Percentiles rank a stretch among this genome's conserved stretches.
These are phyloP conservation scores for human DNA, from an alignment of 2,113 vertebrate genomes.

Conservation along the genomic window DNA sequence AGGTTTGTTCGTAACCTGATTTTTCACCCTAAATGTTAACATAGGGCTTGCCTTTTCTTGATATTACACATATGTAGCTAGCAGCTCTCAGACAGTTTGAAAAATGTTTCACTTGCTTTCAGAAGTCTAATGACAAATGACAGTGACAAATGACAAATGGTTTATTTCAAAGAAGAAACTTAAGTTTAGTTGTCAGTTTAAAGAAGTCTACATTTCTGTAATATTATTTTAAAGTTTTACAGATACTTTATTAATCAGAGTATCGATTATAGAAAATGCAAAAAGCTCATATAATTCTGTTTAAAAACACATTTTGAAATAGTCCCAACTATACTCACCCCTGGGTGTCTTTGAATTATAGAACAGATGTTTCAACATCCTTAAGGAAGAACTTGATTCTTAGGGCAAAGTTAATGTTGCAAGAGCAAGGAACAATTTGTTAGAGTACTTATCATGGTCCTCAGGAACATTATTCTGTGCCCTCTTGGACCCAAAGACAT, in stretches of 20 bases:
- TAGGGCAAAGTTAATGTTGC: constrained; percentile 30
- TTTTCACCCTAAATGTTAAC: neutral
- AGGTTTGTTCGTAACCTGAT: neutral
- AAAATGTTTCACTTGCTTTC: constrained; percentile 1
- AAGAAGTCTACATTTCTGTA: constrained; percentile 17
- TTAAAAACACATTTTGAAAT: constrained; percentile 23
- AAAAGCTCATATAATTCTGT: neutral
- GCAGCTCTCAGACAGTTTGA: neutral
- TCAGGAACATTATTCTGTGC: neutral
- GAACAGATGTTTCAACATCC: constrained; percentile 4
- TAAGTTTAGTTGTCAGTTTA: neutral
- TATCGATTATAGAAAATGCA: neutral
- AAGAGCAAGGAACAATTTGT: constrained; percentile 25
- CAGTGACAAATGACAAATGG: neutral
- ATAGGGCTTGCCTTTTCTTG: neutral
- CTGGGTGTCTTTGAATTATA: neutral
- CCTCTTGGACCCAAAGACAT: neutral
- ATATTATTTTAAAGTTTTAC: constrained; percentile 4
- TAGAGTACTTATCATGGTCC: constrained; percentile 15
- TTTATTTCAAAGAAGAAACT: constrained; percentile 33
- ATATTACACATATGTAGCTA: neutral
- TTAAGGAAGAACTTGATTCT: neutral
- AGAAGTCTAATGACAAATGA: neutral
- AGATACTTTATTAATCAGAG: neutral
- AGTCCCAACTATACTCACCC: neutral